Conservation (phyloP, 2,888 invertebrate genomes). For the Pegoplata infirma region DNA sequence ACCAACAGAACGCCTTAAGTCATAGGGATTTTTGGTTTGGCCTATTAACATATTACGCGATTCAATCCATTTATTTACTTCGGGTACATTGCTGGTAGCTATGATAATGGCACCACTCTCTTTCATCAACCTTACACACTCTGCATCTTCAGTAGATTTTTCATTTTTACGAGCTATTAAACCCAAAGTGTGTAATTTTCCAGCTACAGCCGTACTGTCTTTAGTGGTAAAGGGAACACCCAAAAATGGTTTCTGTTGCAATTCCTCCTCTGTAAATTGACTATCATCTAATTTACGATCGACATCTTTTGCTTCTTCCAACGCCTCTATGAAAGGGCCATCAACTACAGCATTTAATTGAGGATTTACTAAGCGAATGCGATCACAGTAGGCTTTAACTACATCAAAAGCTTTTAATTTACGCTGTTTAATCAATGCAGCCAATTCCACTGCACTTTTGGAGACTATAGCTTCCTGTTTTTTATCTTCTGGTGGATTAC, state of each 20-base stretch:
- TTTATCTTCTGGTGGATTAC: constrained; percentile 67
- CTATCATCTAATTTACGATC: constrained; percentile 84
- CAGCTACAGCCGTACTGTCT: constrained; percentile 89
- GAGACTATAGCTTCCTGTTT: constrained; percentile 74
- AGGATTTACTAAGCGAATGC: constrained; percentile 85
- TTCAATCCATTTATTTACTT: constrained; percentile 95
- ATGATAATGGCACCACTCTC: constrained; percentile 91
- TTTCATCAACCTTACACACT: constrained; percentile 85
- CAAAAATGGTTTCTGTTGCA: constrained; percentile 87
- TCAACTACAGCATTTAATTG: constrained; percentile 91
- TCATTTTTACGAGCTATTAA: constrained; percentile 81
- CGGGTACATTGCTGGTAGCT: constrained; percentile 95
- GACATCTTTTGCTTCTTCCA: constrained; percentile 86
- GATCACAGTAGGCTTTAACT: constrained; percentile 85
- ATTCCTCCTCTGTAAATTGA: constrained; percentile 81
- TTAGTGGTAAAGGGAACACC: constrained; percentile 96
- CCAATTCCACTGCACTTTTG: constrained; percentile 84
- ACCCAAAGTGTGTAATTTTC: constrained; percentile 86
- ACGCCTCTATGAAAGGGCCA: constrained; percentile 86
- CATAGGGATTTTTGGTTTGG: constrained; percentile 94
- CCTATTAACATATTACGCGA: constrained; percentile 93
- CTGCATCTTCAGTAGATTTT: constrained; percentile 87
- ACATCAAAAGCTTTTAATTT: constrained; percentile 84
- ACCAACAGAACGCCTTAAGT: constrained; percentile 89
- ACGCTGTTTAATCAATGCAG: constrained; percentile 83